phyloP scores from a whole-genome alignment of 1,140 invertebrate genomes.

The Sinonovacula constricta region DNA sequence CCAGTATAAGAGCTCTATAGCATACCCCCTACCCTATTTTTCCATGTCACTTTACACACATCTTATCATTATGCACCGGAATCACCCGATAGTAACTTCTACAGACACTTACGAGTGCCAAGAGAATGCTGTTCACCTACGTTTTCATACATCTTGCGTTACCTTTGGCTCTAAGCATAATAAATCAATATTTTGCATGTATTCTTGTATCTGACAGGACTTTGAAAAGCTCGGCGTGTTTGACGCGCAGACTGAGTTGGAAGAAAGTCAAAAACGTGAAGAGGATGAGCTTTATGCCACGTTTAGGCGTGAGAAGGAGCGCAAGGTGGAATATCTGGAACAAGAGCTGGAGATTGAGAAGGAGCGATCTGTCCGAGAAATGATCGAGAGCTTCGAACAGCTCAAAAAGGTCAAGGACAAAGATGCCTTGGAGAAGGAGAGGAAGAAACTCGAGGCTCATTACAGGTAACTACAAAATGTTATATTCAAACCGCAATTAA shows the following conservation, averaged over 20 bases:
- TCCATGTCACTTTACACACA: too few relatives aligned
- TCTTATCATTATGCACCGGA: too few relatives aligned
- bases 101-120: too few relatives aligned
- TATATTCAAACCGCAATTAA: too few relatives aligned
- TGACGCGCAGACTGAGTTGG: slow-evolving; percentile 72
- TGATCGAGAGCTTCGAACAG: slow-evolving; percentile 69
- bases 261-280: slow-evolving; percentile 70
- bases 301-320: slow-evolving; percentile 67
- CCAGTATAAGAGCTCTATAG: too few relatives aligned
- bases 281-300: slow-evolving; percentile 74
- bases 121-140: too few relatives aligned
- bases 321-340: slow-evolving; percentile 66
- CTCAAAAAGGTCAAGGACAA: slow-evolving; percentile 61
- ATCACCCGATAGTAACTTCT: too few relatives aligned
- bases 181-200: too few relatives aligned
- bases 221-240: slow-evolving; percentile 74
- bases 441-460: slow-evolving; percentile 65
- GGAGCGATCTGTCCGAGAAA: slow-evolving; percentile 70
- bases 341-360: slow-evolving; percentile 70
- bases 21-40: too few relatives aligned
- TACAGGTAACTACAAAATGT: slow-evolving; percentile 58
- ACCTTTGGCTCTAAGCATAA: too few relatives aligned
- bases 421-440: slow-evolving; percentile 63
- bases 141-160: too few relatives aligned
- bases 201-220: too few relatives aligned